Percentiles rank a stretch among this genome's conserved stretches.
These are phyloP conservation scores for Crotalus horridus DNA, from an alignment of 2,113 vertebrate genomes.

Conservation along the genomic window DNA sequence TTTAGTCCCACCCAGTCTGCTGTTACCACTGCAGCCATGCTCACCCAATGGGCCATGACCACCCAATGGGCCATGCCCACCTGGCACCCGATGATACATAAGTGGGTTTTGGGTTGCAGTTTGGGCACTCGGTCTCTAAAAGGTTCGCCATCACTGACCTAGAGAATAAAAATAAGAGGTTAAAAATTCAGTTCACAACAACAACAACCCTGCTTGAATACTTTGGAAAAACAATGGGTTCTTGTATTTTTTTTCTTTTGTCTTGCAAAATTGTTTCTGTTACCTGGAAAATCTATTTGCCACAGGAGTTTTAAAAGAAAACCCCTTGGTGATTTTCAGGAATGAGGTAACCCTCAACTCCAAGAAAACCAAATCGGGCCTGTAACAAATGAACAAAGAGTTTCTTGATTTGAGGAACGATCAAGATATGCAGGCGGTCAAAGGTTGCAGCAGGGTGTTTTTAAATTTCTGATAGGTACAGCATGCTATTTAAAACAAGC, in stretches of 20 bases:
- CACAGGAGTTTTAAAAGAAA: constrained; percentile 17
- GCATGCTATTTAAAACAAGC: background rate
- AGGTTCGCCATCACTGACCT: background rate
- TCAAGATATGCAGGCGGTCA: background rate
- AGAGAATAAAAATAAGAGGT: constrained; percentile 25
- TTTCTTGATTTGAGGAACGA: background rate
- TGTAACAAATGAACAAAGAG: constrained; percentile 4
- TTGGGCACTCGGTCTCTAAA: no score
- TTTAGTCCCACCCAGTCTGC: no score
- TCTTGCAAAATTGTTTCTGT: background rate
- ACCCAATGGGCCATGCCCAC: no score
- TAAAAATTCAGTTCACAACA: constrained; percentile 23
- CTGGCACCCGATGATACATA: no score
- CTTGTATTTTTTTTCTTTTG: background rate
- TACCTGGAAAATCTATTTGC: background rate
- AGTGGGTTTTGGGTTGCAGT: no score
- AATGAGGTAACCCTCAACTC: constrained; percentile 32
- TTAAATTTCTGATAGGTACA: background rate
- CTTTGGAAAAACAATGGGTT: background rate
- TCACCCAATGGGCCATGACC: no score
- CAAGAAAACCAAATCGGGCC: background rate
- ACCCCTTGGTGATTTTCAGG: constrained; percentile 21
- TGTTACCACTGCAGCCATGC: no score
- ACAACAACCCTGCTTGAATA: constrained; percentile 8
- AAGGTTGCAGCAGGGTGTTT: background rate